phyloP scores from a whole-genome alignment of 2,888 invertebrate genomes.

The Cosmorhoe ocellata region DNA sequence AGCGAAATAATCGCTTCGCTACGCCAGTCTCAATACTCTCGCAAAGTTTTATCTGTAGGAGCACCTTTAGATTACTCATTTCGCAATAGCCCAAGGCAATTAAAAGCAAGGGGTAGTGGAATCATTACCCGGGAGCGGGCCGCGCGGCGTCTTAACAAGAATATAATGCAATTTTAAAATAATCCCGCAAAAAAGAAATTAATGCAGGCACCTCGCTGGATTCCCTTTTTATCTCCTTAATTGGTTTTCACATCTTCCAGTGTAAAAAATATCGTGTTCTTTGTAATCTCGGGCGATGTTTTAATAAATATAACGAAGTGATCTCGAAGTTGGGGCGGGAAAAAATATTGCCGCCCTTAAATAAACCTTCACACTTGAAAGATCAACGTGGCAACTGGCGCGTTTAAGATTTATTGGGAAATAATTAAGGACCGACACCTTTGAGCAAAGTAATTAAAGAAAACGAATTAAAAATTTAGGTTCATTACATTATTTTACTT shows the following conservation, averaged over 20 bases:
- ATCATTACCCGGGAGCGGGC: constrained; percentile 75
- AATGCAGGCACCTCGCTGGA: constrained; percentile 81
- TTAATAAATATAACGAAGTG: constrained; percentile 83
- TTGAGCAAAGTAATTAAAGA: constrained; percentile 63
- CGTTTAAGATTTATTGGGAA: constrained; percentile 75
- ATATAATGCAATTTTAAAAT: constrained; percentile 83
- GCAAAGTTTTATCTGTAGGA: constrained; percentile 72
- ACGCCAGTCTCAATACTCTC: constrained; percentile 45
- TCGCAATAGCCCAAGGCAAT: constrained; percentile 80
- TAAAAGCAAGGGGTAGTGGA: constrained; percentile 81
- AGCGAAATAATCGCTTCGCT: constrained; percentile 26
- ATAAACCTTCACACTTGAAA: constrained; percentile 81
- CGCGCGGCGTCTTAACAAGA: constrained; percentile 76
- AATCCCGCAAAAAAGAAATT: constrained; percentile 82
- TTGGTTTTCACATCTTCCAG: constrained; percentile 83
- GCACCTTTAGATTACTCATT: constrained; percentile 80
- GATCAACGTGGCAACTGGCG: constrained; percentile 70
- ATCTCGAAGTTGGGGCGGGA: constrained; percentile 59
- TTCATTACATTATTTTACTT: constrained; percentile 14
- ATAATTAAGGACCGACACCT: constrained; percentile 71
- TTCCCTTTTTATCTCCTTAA: constrained; percentile 82
- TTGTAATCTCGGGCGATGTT: constrained; percentile 82
- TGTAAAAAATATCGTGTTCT: constrained; percentile 82
- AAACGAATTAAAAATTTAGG: constrained; percentile 44
- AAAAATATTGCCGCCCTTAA: constrained; percentile 79